Base-by-base conservation (phyloP, 1,140 invertebrate species). In the Brevipalpus yothersi region DNA sequence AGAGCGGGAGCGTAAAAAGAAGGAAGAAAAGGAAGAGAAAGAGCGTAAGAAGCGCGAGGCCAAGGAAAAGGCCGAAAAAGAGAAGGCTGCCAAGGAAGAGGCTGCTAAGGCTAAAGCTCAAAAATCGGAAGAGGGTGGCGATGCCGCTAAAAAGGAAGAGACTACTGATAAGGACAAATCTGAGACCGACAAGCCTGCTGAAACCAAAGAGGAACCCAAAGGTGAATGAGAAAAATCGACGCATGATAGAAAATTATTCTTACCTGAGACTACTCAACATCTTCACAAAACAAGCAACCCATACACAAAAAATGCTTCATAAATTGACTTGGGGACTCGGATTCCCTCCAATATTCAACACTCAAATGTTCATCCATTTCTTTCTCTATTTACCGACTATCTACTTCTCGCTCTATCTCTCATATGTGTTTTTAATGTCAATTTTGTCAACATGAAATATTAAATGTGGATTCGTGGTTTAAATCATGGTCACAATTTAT, bases 21-120 rank as follows among this genome's bases (percentile, higher is more conserved):
- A 82, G 61, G 80, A 81, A 67, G 66, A 66, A 17, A 82, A 83
- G 65, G 84, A 84, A 65, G 61, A 58, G 58, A 63, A 63, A 42
- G 59, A 53, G 41, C 42, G 51, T n/a, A 58, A 60, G 40, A 59
- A 60, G 56, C 13, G 40, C 15, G 42, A 60, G 42, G 59, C 23
- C n/a, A 60, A 60, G 41, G 59, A 63, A 41, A 60, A 61, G 31
- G 53, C 59, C 10, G 62, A 53, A 23, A 61, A 61, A 39, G 60
- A 61, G 40, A 60, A 61, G 43, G 61, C 54, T 51, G 59, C 56
- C 12, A 58, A 58, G 13, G 45, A 58, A 53, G 51, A 58, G 40
- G 41, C 21, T 39, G 58, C 49, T 21, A 39, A 58, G 21, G 45
- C 15, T 12, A 57, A 57, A 41, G 43, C 58, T n/a, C 31, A 58